A percentile compares a stretch with the other conserved stretches of the same genome.
phyloP scores from a whole-genome alignment of 2,113 vertebrate species.

The Prionailurus bengalensis region DNA sequence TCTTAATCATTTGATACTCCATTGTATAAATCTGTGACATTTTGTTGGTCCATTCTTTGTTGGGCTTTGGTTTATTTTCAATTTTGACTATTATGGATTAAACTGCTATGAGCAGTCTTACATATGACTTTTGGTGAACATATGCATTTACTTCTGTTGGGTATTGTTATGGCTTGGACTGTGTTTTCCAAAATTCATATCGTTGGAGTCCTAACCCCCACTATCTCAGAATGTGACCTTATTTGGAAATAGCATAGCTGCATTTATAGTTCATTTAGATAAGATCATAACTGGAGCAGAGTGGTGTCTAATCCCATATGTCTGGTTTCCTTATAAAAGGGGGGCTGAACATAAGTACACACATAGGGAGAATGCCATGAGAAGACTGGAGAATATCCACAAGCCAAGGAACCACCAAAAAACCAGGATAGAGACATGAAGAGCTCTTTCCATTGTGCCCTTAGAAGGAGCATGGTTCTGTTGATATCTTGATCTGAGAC shows the following conservation, averaged over 20 bases:
- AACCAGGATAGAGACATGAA: neutral
- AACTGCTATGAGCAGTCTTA: neutral
- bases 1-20: neutral
- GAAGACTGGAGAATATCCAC: neutral
- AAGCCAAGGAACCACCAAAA: neutral
- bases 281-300: neutral
- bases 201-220: neutral
- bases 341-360: neutral
- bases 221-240: neutral
- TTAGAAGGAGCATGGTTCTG: neutral
- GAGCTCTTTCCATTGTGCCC: neutral
- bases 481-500: fast-evolving
- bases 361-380: neutral
- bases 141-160: neutral
- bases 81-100: neutral
- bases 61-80: neutral
- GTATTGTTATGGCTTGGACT: neutral
- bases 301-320: neutral
- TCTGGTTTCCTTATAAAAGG: neutral
- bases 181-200: neutral
- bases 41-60: neutral
- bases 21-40: neutral
- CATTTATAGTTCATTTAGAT: neutral
- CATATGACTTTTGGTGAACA: neutral
- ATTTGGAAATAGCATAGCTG: neutral